Evolutionary conservation across 2,113 vertebrate genomes (phyloP).

Genomic region (Theristicus caerulescens): DNA sequence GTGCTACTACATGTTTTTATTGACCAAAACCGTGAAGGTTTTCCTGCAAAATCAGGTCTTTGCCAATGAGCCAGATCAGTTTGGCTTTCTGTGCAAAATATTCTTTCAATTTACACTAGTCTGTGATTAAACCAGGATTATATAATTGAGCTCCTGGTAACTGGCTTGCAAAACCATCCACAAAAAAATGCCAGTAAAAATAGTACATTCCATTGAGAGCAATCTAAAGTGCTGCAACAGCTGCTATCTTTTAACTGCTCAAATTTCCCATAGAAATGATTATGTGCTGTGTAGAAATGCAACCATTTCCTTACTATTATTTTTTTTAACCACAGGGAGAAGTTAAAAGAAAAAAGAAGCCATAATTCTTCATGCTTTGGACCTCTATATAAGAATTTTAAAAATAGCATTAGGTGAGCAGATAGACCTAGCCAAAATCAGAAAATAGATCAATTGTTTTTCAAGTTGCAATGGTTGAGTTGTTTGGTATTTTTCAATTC

Average conservation of each 20-base stretch:
- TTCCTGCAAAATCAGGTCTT: not conserved
- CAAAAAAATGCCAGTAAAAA: not conserved
- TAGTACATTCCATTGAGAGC: not conserved
- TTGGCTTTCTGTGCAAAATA: not conserved
- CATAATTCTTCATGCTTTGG: not conserved
- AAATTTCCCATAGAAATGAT: not conserved
- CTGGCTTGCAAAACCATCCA: conserved; percentile 1
- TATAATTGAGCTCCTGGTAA: conserved; percentile 1
- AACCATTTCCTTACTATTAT: not conserved
- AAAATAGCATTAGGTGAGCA: not conserved
- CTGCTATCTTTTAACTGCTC: not conserved
- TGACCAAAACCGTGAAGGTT: not conserved
- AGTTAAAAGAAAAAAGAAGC: not conserved
- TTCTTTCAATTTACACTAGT: not conserved
- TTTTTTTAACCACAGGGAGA: not conserved
- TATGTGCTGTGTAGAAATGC: not conserved
- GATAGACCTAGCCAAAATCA: not conserved
- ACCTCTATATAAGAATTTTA: not conserved
- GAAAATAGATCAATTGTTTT: not conserved
- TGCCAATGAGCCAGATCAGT: not conserved
- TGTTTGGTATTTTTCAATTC: not conserved
- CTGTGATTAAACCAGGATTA: conserved; percentile 17
- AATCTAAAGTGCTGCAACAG: not conserved
- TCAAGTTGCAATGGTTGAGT: not conserved
- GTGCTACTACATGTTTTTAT: not conserved